Evolutionary conservation across 2,888 invertebrate genomes (phyloP).

Genomic region (Sinelater perroti): DNA sequence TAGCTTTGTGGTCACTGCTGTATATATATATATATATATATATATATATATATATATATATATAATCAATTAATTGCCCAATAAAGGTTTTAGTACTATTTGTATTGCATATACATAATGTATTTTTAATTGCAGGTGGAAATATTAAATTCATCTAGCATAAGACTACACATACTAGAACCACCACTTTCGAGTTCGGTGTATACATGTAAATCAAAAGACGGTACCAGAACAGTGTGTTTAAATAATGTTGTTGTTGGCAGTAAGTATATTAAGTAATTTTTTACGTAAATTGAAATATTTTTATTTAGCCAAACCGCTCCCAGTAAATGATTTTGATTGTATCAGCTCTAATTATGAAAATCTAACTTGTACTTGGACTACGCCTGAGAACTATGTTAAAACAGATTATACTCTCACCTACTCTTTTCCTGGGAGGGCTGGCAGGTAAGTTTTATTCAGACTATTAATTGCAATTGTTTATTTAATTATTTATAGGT

Average conservation of each 20-base stretch:
- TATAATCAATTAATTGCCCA: too few species aligned
- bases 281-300: constrained; percentile 2
- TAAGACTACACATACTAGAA: constrained; percentile 65
- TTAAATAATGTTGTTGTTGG: constrained; percentile 66
- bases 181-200: constrained; percentile 64
- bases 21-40: too few species aligned
- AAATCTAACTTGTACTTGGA: constrained; percentile 79
- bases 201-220: constrained; percentile 66
- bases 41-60: too few species aligned
- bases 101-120: background rate
- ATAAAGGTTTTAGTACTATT: too few species aligned
- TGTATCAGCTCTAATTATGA: constrained; percentile 80
- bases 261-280: constrained; percentile 61
- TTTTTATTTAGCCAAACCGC: constrained; percentile 65
- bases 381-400: constrained; percentile 66
- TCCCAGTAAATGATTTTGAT: constrained; percentile 71
- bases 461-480: too few species aligned
- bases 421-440: constrained; percentile 60
- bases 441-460: constrained; percentile 53
- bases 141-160: constrained; percentile 70
- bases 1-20: too few species aligned
- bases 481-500: background rate
- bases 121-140: constrained; percentile 55
- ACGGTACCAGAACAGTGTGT: constrained; percentile 61
- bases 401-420: constrained; percentile 65